Conservation (phyloP, 2,888 invertebrate genomes). For the Pristionchus japonicus region DNA sequence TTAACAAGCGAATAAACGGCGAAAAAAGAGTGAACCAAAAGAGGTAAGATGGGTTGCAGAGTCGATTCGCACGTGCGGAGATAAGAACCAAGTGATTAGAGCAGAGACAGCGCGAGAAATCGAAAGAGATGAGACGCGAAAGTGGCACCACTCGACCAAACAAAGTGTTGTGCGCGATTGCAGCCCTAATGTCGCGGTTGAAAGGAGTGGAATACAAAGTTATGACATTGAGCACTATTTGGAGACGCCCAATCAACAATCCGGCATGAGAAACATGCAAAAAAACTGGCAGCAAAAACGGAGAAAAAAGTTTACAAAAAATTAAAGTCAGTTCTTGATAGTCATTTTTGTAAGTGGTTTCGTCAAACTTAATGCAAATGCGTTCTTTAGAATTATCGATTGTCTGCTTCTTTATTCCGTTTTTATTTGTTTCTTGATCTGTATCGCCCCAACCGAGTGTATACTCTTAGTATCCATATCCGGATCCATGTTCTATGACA, state of each 20-base stretch:
- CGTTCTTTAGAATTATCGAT: neutral
- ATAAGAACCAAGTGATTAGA: slow-evolving; percentile 1
- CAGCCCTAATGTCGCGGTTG: no score
- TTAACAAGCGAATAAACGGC: neutral
- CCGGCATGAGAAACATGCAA: neutral
- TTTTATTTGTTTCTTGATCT: neutral
- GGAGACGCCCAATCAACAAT: neutral
- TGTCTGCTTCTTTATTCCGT: neutral
- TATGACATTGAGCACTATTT: neutral
- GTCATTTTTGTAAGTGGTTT: neutral
- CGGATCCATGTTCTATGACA: slow-evolving; percentile 31
- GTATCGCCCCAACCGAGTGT: neutral
- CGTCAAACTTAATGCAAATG: neutral
- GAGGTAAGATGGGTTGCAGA: neutral
- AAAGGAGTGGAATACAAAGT: neutral
- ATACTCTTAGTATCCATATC: neutral
- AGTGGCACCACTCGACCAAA: slow-evolving; percentile 29
- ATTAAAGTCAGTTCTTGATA: neutral
- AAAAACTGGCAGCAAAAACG: neutral
- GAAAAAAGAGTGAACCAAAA: neutral
- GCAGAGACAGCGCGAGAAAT: neutral
- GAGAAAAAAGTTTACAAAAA: neutral
- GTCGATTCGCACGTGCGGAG: slow-evolving; percentile 1
- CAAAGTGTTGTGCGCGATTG: neutral
- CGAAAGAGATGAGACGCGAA: slow-evolving; percentile 11